These are phyloP conservation scores for Cyprinodon diabolis DNA, from an alignment of 2,797 vertebrate genomes.

Conservation along the genomic window DNA sequence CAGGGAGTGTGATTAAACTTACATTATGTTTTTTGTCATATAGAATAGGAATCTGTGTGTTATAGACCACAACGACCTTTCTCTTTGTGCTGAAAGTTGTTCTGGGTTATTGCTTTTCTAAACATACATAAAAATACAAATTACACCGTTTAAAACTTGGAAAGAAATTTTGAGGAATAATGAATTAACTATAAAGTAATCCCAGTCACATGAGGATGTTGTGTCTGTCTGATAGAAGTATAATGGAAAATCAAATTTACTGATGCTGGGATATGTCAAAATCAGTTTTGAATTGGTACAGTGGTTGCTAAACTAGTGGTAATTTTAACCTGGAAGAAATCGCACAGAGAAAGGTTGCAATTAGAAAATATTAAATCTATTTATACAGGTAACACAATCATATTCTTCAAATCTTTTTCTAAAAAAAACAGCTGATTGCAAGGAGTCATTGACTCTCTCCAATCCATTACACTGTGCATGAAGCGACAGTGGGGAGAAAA, in stretches of 20 bases:
- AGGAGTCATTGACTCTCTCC: too few species aligned
- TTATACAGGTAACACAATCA: too few species aligned
- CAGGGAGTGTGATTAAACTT: conserved; percentile 54
- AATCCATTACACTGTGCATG: too few species aligned
- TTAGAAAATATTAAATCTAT: too few species aligned
- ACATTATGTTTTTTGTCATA: conserved; percentile 65
- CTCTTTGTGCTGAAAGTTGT: conserved; percentile 13
- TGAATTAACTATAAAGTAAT: conserved; percentile 38
- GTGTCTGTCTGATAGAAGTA: conserved; percentile 18
- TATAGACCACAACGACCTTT: conserved; percentile 58
- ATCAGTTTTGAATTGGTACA: not conserved
- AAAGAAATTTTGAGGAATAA: conserved; percentile 39
- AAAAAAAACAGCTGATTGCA: too few species aligned
- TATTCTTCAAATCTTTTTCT: too few species aligned
- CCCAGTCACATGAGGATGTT: conserved; percentile 30
- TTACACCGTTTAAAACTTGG: conserved; percentile 25
- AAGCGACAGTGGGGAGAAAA: too few species aligned
- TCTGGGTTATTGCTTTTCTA: conserved; percentile 47
- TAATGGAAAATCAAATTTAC: conserved; percentile 31
- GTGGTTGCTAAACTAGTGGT: conserved; percentile 1
- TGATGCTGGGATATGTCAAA: conserved; percentile 14
- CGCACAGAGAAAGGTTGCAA: too few species aligned
- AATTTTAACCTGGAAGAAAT: not conserved
- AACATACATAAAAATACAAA: conserved; percentile 26
- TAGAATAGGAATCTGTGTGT: conserved; percentile 47